Percentiles rank a stretch among this genome's conserved stretches.
Conservation (phyloP, 2,113 vertebrate genomes). For the Gallinago media region DNA sequence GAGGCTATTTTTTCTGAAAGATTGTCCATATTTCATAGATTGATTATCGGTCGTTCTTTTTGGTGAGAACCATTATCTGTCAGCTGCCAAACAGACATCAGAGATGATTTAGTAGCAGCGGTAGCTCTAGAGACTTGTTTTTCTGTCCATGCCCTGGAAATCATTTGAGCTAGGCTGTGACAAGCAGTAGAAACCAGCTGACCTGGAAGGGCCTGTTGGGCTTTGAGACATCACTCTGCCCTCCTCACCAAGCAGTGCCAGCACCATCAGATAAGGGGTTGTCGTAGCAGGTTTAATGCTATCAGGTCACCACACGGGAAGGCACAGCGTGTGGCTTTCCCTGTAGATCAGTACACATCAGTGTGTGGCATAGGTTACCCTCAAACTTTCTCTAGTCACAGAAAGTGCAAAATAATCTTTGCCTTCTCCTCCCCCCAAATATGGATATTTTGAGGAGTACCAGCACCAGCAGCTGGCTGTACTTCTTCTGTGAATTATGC, state of each 20-base stretch:
- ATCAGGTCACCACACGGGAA: accelerated
- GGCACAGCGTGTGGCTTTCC: neutral
- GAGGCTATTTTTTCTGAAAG: neutral
- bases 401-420: neutral
- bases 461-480: neutral
- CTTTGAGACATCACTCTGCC: accelerated
- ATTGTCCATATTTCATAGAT: neutral
- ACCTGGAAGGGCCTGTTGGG: accelerated
- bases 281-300: accelerated
- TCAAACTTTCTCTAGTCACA: neutral
- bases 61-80: neutral
- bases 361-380: neutral
- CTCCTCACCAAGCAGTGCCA: neutral
- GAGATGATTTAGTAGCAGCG: neutral
- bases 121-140: neutral
- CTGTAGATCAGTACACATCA: neutral
- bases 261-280: neutral
- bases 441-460: accelerated
- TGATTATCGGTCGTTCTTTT: neutral
- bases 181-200: neutral
- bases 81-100: neutral
- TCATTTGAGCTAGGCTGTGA: neutral
- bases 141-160: neutral
- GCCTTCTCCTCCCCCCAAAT: neutral
- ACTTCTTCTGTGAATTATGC: neutral